Conservation (phyloP, 2,888 invertebrate genomes). For the Ochropacha duplaris region DNA sequence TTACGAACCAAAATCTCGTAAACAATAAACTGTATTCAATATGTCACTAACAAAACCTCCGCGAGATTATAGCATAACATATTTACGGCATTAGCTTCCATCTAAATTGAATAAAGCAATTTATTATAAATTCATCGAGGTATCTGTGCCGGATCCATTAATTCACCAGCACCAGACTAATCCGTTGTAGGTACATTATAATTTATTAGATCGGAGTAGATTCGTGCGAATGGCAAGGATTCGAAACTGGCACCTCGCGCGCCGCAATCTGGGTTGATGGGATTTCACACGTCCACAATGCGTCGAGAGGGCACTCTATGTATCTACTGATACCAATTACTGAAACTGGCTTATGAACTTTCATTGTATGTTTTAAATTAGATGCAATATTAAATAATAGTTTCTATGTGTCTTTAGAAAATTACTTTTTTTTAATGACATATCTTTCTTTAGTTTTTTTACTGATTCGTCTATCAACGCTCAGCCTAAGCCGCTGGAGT, state of each 20-base stretch:
- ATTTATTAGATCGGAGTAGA: conserved; percentile 43
- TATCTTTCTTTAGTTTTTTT: too few relatives aligned
- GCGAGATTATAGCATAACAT: conserved; percentile 14
- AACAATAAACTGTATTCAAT: conserved; percentile 7
- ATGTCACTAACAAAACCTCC: conserved; percentile 13
- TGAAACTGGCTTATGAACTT: neutral
- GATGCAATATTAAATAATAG: too few relatives aligned
- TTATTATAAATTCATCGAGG: conserved; percentile 35
- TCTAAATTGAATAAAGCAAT: conserved; percentile 21
- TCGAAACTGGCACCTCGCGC: conserved; percentile 23
- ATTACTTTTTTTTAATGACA: too few relatives aligned
- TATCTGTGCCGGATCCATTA: conserved; percentile 34
- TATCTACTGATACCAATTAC: neutral
- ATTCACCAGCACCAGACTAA: conserved; percentile 36
- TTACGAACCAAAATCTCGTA: neutral
- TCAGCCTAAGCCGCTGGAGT: too few relatives aligned
- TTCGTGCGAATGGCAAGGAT: conserved; percentile 30
- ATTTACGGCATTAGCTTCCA: conserved; percentile 16
- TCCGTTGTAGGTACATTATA: conserved; percentile 37
- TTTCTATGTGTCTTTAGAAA: too few relatives aligned
- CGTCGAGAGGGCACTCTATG: neutral
- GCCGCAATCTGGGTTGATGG: neutral
- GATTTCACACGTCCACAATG: neutral
- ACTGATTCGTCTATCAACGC: too few relatives aligned
- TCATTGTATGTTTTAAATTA: neutral